phyloP scores from a whole-genome alignment of 1,140 invertebrate species.

The Polypedilum pembai region DNA sequence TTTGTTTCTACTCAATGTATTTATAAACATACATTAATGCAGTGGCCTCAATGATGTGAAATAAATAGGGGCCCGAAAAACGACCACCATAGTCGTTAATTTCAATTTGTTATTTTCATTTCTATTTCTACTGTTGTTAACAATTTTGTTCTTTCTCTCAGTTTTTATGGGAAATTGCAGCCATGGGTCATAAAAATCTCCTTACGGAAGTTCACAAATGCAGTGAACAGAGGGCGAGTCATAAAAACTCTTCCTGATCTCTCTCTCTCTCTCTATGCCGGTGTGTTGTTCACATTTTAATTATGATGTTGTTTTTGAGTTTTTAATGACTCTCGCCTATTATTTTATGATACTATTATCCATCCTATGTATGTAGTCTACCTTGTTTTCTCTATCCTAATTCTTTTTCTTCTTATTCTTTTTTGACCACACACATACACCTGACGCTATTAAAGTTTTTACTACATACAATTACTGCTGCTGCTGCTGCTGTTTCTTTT shows the following conservation, averaged over 20 bases:
- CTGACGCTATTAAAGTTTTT: slow-evolving; percentile 1
- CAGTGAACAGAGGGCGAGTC: not conserved
- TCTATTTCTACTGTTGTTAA: not conserved
- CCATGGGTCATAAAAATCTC: slow-evolving; percentile 7
- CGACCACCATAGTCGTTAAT: not conserved
- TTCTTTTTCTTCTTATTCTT: not conserved
- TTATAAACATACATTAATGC: not conserved
- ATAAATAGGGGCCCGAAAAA: not conserved
- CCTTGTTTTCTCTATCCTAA: no score
- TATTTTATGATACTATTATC: not conserved
- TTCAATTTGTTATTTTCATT: not conserved
- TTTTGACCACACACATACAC: slow-evolving; percentile 9
- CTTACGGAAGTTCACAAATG: slow-evolving; percentile 12
- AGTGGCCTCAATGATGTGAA: not conserved
- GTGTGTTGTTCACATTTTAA: not conserved
- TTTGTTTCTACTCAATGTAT: no score
- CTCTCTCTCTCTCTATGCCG: not conserved
- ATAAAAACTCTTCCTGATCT: not conserved
- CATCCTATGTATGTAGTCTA: not conserved
- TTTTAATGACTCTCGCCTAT: slow-evolving; percentile 12
- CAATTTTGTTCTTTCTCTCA: not conserved
- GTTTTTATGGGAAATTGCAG: slow-evolving; percentile 1
- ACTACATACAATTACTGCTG: not conserved
- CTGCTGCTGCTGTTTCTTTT: not conserved
- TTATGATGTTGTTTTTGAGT: not conserved